A percentile compares a stretch with the other conserved stretches of the same genome.
Evolutionary conservation across 30 jellyfish, hydroid and myxozoan genomes (phyloP).

Genomic region (Hydractinia symbiolongicarpus): DNA sequence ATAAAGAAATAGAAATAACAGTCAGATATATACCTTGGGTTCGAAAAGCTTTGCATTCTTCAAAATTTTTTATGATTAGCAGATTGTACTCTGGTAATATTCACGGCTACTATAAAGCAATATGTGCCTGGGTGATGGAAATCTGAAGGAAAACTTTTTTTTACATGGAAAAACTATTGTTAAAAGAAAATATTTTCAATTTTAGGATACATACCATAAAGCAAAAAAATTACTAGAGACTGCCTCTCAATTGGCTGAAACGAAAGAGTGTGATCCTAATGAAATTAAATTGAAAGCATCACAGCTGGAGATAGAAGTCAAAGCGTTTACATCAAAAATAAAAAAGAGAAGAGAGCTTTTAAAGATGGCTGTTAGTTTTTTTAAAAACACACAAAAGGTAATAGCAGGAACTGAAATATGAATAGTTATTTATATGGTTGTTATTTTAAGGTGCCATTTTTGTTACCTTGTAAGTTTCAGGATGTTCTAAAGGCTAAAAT

Average conservation of each 20-base stretch:
- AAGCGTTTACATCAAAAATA: constrained; percentile 34
- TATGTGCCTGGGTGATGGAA: no score
- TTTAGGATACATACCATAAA: constrained; percentile 51
- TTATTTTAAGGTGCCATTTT: no score
- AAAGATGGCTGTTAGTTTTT: constrained; percentile 84
- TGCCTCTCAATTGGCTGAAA: constrained; percentile 57
- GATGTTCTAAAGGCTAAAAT: no score
- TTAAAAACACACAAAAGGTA: constrained; percentile 79
- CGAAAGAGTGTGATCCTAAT: constrained; percentile 93
- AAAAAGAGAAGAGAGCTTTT: constrained; percentile 46
- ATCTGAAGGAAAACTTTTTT: no score
- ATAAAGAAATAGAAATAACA: background rate
- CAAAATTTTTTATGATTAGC: no score
- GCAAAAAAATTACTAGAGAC: constrained; percentile 53
- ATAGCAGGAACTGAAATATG: background rate
- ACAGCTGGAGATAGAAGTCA: constrained; percentile 49
- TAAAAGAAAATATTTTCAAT: background rate
- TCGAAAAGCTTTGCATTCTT: no score
- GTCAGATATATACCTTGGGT: background rate
- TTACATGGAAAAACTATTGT: no score
- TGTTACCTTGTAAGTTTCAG: no score
- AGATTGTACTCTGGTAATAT: no score
- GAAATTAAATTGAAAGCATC: constrained; percentile 54
- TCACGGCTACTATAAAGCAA: no score
- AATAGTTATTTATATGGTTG: no score